These are phyloP conservation scores for Okamejei kenojei DNA, from an alignment of 2,797 vertebrate genomes.

Conservation along the genomic window DNA sequence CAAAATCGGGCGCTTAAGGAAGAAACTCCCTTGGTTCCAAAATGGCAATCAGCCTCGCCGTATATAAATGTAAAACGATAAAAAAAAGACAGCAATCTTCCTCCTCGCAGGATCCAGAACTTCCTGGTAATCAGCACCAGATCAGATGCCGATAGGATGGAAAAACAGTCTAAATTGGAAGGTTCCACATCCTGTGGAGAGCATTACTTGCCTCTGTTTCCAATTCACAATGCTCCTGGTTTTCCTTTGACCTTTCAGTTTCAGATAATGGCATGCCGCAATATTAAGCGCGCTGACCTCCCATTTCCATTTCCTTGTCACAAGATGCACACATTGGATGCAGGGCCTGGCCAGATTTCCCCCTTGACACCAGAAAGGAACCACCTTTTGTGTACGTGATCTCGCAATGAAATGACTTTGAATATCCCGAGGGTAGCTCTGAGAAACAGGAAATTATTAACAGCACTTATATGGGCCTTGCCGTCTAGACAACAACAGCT, in stretches of 20 bases:
- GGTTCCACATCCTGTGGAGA: background rate
- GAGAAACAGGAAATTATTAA: background rate
- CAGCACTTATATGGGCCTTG: background rate
- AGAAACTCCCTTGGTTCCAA: background rate
- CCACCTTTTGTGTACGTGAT: background rate
- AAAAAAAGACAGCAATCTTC: slow-evolving; percentile 10
- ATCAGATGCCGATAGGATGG: slow-evolving; percentile 9
- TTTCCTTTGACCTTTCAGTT: background rate
- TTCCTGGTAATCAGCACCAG: slow-evolving; percentile 21
- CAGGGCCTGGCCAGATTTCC: background rate
- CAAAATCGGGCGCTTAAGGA: background rate
- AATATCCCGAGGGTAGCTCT: background rate
- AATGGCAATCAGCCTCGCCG: background rate
- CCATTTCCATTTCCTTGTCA: background rate
- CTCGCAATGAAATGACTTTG: slow-evolving; percentile 1
- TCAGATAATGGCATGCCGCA: too few relatives aligned
- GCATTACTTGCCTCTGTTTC: background rate
- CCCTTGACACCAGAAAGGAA: background rate
- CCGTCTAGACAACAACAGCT: background rate
- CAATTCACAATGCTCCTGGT: background rate
- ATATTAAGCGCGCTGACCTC: background rate
- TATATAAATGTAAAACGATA: background rate
- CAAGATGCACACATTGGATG: background rate
- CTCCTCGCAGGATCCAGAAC: slow-evolving; percentile 12
- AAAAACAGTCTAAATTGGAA: background rate